Percentiles rank a stretch among this genome's conserved stretches.
Evolutionary conservation across 1,140 invertebrate genomes (phyloP).

Genomic region (Drosophila hydei): DNA sequence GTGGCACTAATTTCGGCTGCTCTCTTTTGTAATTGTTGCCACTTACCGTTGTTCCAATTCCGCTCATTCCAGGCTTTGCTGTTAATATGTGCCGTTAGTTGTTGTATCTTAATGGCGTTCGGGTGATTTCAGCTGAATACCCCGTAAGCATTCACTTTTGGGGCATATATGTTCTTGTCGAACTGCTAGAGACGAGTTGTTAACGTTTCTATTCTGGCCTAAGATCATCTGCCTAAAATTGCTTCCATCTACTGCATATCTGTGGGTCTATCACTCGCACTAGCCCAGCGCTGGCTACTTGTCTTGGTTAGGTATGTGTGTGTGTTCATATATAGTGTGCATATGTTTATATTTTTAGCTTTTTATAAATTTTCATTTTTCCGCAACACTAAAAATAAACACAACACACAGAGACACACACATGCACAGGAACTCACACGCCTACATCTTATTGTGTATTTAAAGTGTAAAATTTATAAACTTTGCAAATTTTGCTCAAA

Average conservation of each 20-base stretch:
- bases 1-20: constrained; percentile 49
- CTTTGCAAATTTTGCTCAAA: constrained; percentile 62
- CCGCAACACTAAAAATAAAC: constrained; percentile 66
- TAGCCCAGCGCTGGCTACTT: background rate
- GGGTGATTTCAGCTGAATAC: constrained; percentile 16
- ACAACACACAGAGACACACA: constrained; percentile 31
- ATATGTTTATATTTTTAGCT: constrained; percentile 28
- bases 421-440: constrained; percentile 4
- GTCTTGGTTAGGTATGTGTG: background rate
- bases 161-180: too few species aligned
- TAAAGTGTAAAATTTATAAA: constrained; percentile 68
- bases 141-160: background rate
- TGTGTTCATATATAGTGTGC: background rate
- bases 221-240: too few species aligned
- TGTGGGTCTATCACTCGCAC: background rate
- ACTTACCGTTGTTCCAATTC: constrained; percentile 67
- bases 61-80: constrained; percentile 9
- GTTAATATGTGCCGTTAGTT: too few species aligned
- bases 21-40: constrained; percentile 61
- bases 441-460: constrained; percentile 47
- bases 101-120: constrained; percentile 15
- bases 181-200: too few species aligned
- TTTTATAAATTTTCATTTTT: constrained; percentile 69
- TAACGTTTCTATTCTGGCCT: too few species aligned
- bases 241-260: background rate